These are phyloP conservation scores for Promerops cafer DNA, from an alignment of 2,113 vertebrate genomes.

Conservation along the genomic window DNA sequence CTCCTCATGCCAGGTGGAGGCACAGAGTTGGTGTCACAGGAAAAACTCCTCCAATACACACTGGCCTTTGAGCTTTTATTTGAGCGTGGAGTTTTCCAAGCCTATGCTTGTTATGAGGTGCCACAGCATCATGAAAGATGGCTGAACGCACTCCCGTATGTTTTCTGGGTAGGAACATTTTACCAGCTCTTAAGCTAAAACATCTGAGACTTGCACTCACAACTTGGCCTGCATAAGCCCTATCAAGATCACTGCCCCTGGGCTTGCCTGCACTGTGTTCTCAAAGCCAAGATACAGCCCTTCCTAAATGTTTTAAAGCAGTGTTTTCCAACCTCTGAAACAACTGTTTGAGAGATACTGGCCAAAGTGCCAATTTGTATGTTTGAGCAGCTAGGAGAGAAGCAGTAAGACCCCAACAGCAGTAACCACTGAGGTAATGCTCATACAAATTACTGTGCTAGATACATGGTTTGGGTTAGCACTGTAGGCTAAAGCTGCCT, in stretches of 20 bases:
- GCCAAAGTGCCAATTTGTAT: not conserved
- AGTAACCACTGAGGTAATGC: not conserved
- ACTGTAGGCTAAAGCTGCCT: not conserved
- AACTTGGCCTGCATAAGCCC: not conserved
- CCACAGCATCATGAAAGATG: not conserved
- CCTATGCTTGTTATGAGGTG: not conserved
- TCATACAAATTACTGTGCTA: not conserved
- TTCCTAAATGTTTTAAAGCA: not conserved
- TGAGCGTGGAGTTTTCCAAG: not conserved
- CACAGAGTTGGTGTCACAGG: not conserved
- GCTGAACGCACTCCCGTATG: accelerated
- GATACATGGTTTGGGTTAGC: not conserved
- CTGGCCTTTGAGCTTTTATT: not conserved
- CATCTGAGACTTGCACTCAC: not conserved
- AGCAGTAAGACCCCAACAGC: not conserved
- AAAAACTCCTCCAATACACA: not conserved
- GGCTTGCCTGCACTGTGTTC: not conserved
- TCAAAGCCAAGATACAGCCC: not conserved
- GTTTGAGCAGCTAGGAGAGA: not conserved
- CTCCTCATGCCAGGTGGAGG: not conserved
- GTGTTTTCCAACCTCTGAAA: not conserved
- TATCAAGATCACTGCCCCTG: not conserved
- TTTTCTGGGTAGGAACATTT: not conserved
- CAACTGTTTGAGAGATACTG: not conserved
- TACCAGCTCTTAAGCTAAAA: not conserved